Base-by-base conservation (phyloP, 2,113 vertebrate species). In the Lepus europaeus region DNA sequence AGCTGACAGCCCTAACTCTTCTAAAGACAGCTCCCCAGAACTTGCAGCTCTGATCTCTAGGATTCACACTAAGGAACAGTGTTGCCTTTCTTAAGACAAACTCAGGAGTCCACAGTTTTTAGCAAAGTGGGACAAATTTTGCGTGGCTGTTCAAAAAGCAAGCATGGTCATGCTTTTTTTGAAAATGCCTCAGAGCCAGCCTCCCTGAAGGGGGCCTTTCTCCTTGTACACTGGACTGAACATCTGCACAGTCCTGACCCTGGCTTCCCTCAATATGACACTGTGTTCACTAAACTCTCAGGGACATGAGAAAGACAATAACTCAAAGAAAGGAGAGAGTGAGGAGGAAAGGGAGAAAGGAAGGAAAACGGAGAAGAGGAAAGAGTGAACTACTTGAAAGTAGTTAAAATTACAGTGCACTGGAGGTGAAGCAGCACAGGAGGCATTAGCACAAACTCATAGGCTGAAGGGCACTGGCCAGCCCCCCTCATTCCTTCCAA, bases 381-480 rank as follows among this genome's bases (percentile, higher is more conserved):
- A 5, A 33, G 70, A 3, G 25, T 33, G 22, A 45, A 1, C 5
- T 66, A 31, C 31, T 13, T 66, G 6, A 31, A 77, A 31, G 2
- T 45, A n/a, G 81, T 11, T 23, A 39, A 53, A 23, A 16, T 19
- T 1, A 9, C 3, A 64, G 33, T 0, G 3, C 1, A 10, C 39
- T 22, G 20, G 11, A 73, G 25, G n/a, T 4, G 2, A 4, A 22
- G 13, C 22, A 2, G 12, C 3, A 1, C 13, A 36, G 13, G 13
- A 33, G 80, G 9, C 1, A 0, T 53, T 6, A 64, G 29, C 5
- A 10, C 3, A 73, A 36, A 3, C 25, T 33, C 4, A 7, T 31
- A 82, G 22, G 20, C 27, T 31, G 1, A 5, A 6, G 2, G 45
- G 25, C 25, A 53, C 68, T 80, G 59, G 0, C 49, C 12, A 20